phyloP scores from a whole-genome alignment of 2,113 vertebrate species.

The Gobius niger region DNA sequence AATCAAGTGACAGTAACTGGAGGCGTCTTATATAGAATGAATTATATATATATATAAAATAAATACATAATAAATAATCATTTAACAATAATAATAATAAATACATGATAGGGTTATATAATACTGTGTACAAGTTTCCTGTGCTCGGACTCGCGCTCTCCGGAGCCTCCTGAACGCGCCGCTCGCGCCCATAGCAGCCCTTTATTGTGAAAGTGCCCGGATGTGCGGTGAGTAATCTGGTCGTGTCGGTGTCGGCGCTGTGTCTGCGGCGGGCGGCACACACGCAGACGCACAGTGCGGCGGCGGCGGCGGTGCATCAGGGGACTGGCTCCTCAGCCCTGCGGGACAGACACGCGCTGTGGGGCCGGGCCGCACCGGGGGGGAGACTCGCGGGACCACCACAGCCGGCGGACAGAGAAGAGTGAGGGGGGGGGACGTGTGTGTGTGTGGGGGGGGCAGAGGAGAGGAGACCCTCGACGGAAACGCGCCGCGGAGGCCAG shows the following conservation, averaged over 20 bases:
- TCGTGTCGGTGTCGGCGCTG: neutral
- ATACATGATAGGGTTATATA: too few relatives aligned
- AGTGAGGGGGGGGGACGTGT: too few relatives aligned
- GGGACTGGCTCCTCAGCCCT: neutral
- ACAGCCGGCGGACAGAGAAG: neutral
- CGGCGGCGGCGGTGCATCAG: neutral
- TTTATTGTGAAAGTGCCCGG: constrained; percentile 6
- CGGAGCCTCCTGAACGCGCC: too few relatives aligned
- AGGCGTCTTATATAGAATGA: too few relatives aligned
- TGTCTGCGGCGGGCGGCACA: neutral
- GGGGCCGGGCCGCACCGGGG: neutral
- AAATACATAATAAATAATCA: too few relatives aligned
- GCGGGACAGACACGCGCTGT: neutral
- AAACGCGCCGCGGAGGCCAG: neutral
- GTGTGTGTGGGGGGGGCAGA: neutral
- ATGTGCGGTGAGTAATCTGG: neutral
- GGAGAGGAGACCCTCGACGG: neutral
- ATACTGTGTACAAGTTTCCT: too few relatives aligned
- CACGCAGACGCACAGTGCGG: neutral
- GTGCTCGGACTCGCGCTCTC: too few relatives aligned
- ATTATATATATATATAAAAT: too few relatives aligned
- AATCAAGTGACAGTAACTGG: too few relatives aligned
- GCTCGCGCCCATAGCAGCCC: neutral
- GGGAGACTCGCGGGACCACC: neutral
- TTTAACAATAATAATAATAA: too few relatives aligned